phyloP scores from a whole-genome alignment of 2,113 vertebrate species.

The Onychostruthus taczanowskii region DNA sequence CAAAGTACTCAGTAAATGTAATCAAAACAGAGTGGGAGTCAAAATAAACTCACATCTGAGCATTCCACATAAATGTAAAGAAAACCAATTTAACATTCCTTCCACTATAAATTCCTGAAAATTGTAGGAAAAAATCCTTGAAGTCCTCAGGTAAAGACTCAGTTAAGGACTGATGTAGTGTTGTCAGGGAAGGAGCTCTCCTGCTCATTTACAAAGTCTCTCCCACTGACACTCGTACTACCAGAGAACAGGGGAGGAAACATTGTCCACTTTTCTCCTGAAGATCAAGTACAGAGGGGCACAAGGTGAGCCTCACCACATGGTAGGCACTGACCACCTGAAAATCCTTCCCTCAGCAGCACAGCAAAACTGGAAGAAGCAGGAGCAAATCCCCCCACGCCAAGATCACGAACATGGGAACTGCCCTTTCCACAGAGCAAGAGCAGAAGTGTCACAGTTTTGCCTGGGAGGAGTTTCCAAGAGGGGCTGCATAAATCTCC shows the following conservation, averaged over 20 bases:
- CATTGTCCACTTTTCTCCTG: not conserved
- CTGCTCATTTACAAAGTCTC: not conserved
- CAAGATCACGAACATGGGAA: not conserved
- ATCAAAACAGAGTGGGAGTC: not conserved
- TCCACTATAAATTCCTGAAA: not conserved
- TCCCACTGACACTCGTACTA: not conserved
- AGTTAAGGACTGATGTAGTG: not conserved
- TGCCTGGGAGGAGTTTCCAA: not conserved
- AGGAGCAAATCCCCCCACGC: not conserved
- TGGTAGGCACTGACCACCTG: not conserved
- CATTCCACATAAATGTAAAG: not conserved
- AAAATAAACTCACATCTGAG: not conserved
- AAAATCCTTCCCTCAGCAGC: not conserved
- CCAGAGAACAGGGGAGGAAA: not conserved
- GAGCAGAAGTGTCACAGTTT: not conserved
- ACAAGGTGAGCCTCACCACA: not conserved
- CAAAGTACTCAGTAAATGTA: not conserved
- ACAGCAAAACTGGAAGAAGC: not conserved
- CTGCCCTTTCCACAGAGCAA: not conserved
- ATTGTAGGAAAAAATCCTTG: not conserved
- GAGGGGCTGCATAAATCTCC: not conserved
- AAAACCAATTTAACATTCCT: not conserved
- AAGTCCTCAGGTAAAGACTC: not conserved
- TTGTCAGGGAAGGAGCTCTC: not conserved
- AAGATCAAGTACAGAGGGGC: not conserved